A percentile compares a stretch with the other conserved stretches of the same genome.
Conservation (phyloP, 2,888 invertebrate species). For the Eupithecia exiguata region DNA sequence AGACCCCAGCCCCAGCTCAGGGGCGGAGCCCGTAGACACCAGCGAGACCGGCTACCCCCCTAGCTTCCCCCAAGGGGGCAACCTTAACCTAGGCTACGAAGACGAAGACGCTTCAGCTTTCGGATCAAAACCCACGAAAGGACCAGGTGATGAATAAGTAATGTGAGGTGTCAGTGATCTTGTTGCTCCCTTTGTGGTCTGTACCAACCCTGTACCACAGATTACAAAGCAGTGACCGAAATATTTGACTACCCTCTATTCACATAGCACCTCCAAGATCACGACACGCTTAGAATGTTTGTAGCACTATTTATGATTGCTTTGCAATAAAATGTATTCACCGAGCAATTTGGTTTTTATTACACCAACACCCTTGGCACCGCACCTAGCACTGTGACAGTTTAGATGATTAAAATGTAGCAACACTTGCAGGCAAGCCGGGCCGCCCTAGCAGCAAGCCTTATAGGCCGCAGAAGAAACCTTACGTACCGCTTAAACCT, state of each 20-base stretch:
- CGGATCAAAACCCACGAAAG: slow-evolving; percentile 71
- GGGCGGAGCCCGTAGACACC: slow-evolving; percentile 43
- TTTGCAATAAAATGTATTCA: slow-evolving; percentile 81
- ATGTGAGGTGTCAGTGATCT: slow-evolving; percentile 75
- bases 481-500: slow-evolving; percentile 79
- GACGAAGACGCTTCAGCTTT: slow-evolving; percentile 67
- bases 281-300: slow-evolving; percentile 68
- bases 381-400: slow-evolving; percentile 65
- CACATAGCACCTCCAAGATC: slow-evolving; percentile 60
- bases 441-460: slow-evolving; percentile 76
- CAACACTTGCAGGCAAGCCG: slow-evolving; percentile 79
- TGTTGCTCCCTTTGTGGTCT: slow-evolving; percentile 52
- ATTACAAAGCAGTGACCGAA: slow-evolving; percentile 30
- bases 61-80: slow-evolving; percentile 41
- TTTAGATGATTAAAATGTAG: slow-evolving; percentile 68
- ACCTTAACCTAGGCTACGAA: slow-evolving; percentile 59
- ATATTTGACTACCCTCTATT: slow-evolving; percentile 32
- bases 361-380: slow-evolving; percentile 81
- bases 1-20: slow-evolving; percentile 46
- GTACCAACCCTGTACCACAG: slow-evolving; percentile 28
- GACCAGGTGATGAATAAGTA: slow-evolving; percentile 81
- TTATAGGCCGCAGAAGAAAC: slow-evolving; percentile 78
- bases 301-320: slow-evolving; percentile 74
- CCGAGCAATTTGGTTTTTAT: slow-evolving; percentile 81
- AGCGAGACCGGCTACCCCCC: slow-evolving; percentile 37